Percentiles rank a stretch among this genome's conserved stretches.
Evolutionary conservation across 2,888 invertebrate genomes (phyloP).

Genomic region (Eristalis intricaria): DNA sequence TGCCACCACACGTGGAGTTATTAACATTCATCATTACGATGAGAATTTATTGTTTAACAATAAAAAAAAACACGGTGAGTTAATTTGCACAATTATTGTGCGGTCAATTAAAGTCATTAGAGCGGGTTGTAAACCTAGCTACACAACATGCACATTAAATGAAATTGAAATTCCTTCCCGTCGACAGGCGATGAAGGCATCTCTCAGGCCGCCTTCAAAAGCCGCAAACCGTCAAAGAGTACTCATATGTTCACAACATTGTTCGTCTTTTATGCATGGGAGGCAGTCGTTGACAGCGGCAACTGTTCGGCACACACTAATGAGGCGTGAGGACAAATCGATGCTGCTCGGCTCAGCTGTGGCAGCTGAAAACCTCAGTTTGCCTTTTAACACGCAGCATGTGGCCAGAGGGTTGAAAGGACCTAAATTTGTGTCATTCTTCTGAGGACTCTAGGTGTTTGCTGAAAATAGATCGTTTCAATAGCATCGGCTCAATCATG

Average conservation of each 20-base stretch:
- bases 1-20: too few relatives aligned
- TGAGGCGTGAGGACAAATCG: not conserved
- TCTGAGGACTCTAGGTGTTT: not conserved
- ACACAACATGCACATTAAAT: too few relatives aligned
- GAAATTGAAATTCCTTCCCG: too few relatives aligned
- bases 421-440: not conserved
- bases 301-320: not conserved
- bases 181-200: not conserved
- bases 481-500: not conserved
- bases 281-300: not conserved
- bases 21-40: too few relatives aligned
- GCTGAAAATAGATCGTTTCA: not conserved
- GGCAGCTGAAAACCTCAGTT: not conserved
- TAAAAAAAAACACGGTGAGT: too few relatives aligned
- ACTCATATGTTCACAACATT: not conserved
- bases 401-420: not conserved
- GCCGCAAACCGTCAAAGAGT: not conserved
- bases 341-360: not conserved
- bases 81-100: too few relatives aligned
- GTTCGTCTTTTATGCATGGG: not conserved
- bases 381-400: not conserved
- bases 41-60: too few relatives aligned
- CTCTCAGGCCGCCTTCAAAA: not conserved
- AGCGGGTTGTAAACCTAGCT: too few relatives aligned
- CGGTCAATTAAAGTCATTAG: too few relatives aligned